These are phyloP conservation scores for Rana temporaria DNA, from an alignment of 2,113 vertebrate genomes.

Conservation along the genomic window DNA sequence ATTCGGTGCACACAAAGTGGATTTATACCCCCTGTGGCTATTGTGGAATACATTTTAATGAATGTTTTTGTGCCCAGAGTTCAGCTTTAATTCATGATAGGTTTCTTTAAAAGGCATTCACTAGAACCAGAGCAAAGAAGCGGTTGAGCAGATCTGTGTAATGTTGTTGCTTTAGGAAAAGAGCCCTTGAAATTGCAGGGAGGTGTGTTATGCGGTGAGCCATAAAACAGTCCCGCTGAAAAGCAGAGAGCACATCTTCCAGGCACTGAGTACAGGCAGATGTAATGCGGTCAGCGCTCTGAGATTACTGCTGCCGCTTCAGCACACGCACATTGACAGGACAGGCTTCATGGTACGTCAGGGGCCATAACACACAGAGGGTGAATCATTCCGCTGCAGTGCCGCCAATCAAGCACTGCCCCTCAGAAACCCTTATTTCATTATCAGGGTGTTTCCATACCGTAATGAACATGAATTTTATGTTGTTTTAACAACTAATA, in stretches of 20 bases:
- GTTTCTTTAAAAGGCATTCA: too few relatives aligned
- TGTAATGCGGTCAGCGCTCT: background rate
- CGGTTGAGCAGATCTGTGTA: background rate
- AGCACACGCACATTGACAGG: background rate
- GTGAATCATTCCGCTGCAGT: background rate
- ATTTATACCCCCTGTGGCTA: too few relatives aligned
- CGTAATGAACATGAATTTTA: background rate
- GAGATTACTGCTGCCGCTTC: background rate
- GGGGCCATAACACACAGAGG: background rate
- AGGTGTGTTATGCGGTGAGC: background rate
- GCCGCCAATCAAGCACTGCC: background rate
- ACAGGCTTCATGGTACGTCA: background rate
- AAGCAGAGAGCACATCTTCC: background rate
- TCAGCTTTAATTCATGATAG: too few relatives aligned
- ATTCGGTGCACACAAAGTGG: too few relatives aligned
- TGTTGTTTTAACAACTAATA: background rate
- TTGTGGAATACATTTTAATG: too few relatives aligned
- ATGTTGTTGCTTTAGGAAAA: background rate
- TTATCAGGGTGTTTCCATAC: slow-evolving; percentile 3
- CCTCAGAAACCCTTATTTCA: background rate
- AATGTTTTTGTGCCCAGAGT: too few relatives aligned
- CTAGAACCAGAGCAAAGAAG: too few relatives aligned
- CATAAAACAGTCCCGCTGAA: background rate
- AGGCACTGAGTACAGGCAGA: background rate
- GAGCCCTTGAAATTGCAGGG: background rate